phyloP scores from a whole-genome alignment of 1,140 invertebrate species.

The Bombus superbus region DNA sequence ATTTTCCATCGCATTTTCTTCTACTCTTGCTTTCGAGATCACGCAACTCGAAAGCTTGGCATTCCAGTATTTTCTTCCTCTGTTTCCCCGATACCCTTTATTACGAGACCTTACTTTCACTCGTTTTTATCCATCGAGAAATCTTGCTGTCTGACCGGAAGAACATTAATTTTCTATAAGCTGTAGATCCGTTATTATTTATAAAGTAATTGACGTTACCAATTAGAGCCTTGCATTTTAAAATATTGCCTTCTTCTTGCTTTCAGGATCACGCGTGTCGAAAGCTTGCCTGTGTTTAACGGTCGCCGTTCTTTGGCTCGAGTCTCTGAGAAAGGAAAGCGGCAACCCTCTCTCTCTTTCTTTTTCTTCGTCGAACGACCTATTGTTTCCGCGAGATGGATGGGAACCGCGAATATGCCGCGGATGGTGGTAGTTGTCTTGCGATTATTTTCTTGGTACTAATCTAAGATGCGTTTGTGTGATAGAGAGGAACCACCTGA shows the following conservation, averaged over 20 bases:
- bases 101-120: slow-evolving; percentile 19
- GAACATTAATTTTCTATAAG: background rate
- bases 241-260: slow-evolving; percentile 33
- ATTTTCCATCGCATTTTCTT: slow-evolving; percentile 12
- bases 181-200: background rate
- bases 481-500: slow-evolving; percentile 38
- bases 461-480: slow-evolving; percentile 45
- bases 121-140: background rate
- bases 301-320: slow-evolving; percentile 46
- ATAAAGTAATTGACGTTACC: slow-evolving; percentile 12
- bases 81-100: slow-evolving; percentile 4
- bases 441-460: slow-evolving; percentile 51
- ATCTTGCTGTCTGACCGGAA: background rate
- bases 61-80: background rate
- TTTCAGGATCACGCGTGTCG: slow-evolving; percentile 50
- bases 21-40: slow-evolving; percentile 38
- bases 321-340: slow-evolving; percentile 69
- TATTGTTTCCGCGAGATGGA: slow-evolving; percentile 62
- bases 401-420: slow-evolving; percentile 59
- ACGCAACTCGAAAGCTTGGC: slow-evolving; percentile 15
- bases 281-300: slow-evolving; percentile 36
- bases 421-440: slow-evolving; percentile 35
- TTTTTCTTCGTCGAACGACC: slow-evolving; percentile 54
- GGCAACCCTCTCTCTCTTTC: slow-evolving; percentile 32
- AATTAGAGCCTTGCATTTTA: slow-evolving; percentile 19